Percentiles rank a stretch among this genome's conserved stretches.
Evolutionary conservation across 2,113 vertebrate species (phyloP).

Genomic region (Sebastes fasciatus): DNA sequence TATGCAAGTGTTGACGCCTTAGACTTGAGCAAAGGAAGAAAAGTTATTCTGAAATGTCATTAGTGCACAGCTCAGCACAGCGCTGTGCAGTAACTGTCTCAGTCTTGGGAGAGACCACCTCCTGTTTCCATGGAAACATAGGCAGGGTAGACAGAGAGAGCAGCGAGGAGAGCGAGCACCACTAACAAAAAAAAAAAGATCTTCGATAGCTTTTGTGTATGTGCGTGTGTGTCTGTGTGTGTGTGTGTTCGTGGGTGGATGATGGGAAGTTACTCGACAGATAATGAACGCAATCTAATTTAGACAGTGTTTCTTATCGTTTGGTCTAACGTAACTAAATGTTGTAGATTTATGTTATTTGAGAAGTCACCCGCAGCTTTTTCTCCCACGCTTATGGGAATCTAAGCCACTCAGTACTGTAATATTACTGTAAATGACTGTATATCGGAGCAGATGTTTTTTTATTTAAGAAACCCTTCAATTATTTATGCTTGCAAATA

Average conservation of each 20-base stretch:
- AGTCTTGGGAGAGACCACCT: conserved; percentile 78
- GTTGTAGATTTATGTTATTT: conserved; percentile 42
- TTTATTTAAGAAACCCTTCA: neutral
- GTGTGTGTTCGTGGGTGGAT: conserved; percentile 41
- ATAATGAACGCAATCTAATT: conserved; percentile 69
- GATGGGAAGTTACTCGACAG: conserved; percentile 38
- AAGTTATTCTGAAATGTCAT: conserved; percentile 80
- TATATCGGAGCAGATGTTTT: neutral
- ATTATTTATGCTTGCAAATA: conserved; percentile 6
- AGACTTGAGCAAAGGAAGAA: conserved; percentile 66
- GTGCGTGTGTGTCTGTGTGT: conserved; percentile 13
- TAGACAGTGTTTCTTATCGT: conserved; percentile 42
- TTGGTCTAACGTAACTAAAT: conserved; percentile 40
- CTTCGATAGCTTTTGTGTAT: conserved; percentile 47
- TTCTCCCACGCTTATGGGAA: neutral
- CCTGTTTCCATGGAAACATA: conserved; percentile 85
- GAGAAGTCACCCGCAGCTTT: conserved; percentile 33
- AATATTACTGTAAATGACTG: neutral
- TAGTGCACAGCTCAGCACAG: conserved; percentile 76
- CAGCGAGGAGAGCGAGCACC: conserved; percentile 59
- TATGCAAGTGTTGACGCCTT: conserved; percentile 48
- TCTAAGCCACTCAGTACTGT: neutral
- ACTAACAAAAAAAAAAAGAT: conserved; percentile 55
- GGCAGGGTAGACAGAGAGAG: conserved; percentile 73
- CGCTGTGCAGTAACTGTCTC: conserved; percentile 75